A percentile compares a stretch with the other conserved stretches of the same genome.
Evolutionary conservation across 2,888 invertebrate genomes (phyloP).

Genomic region (Aromia moschata): DNA sequence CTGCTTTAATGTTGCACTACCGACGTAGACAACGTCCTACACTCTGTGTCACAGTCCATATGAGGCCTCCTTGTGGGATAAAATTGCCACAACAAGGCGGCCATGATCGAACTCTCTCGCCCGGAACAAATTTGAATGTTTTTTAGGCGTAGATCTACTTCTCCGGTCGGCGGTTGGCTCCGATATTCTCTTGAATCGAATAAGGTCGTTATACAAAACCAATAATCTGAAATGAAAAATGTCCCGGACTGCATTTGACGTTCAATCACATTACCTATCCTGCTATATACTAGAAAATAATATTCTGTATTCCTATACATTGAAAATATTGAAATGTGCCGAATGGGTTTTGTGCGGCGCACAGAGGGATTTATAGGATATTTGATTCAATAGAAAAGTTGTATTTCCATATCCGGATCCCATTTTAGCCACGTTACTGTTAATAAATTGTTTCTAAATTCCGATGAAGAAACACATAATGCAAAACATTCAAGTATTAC

Average conservation of each 20-base stretch:
- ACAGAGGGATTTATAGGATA: slow-evolving; percentile 23
- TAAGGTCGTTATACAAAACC: slow-evolving; percentile 49
- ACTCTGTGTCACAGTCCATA: too few species aligned
- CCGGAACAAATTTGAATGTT: slow-evolving; percentile 56
- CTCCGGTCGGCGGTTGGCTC: slow-evolving; percentile 20
- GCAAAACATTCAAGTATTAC: too few species aligned
- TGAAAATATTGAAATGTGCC: slow-evolving; percentile 24
- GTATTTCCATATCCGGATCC: too few species aligned
- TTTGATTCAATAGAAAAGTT: slow-evolving; percentile 18
- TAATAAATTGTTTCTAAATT: too few species aligned
- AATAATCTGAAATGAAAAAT: slow-evolving; percentile 53
- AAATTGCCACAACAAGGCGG: slow-evolving; percentile 42
- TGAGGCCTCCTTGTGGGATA: slow-evolving; percentile 7
- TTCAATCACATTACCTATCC: slow-evolving; percentile 45
- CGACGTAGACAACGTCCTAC: too few species aligned
- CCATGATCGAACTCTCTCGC: slow-evolving; percentile 55
- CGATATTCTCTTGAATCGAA: slow-evolving; percentile 34
- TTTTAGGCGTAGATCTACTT: slow-evolving; percentile 42
- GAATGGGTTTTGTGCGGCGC: slow-evolving; percentile 12
- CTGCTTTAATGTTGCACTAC: too few species aligned
- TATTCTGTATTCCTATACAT: slow-evolving; percentile 28
- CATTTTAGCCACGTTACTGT: too few species aligned
- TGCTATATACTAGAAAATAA: slow-evolving; percentile 24
- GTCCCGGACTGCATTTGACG: slow-evolving; percentile 50
- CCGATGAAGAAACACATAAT: too few species aligned